These are phyloP conservation scores for Campoplex nolae DNA, from an alignment of 2,888 invertebrate genomes.

Conservation along the genomic window DNA sequence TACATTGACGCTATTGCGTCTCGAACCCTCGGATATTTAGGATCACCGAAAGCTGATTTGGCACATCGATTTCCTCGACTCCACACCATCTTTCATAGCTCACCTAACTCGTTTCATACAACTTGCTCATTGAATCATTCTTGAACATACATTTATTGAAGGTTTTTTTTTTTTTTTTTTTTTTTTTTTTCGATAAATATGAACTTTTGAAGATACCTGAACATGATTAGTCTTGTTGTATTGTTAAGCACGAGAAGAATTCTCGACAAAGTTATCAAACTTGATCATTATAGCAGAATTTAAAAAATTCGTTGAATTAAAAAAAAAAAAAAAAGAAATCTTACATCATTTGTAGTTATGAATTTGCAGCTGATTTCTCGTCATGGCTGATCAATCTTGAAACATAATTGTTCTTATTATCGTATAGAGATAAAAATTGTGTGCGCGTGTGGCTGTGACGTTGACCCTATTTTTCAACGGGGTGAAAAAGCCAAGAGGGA, in stretches of 20 bases:
- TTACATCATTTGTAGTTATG: background rate
- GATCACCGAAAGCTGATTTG: background rate
- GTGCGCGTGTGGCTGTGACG: conserved; percentile 42
- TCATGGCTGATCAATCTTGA: background rate
- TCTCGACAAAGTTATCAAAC: background rate
- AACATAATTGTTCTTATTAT: background rate
- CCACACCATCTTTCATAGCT: background rate
- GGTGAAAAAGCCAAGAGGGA: conserved; percentile 4
- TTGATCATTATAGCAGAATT: background rate
- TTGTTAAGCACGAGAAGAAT: background rate
- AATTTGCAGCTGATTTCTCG: background rate
- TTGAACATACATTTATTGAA: too few relatives aligned
- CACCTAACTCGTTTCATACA: background rate
- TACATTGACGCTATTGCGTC: background rate
- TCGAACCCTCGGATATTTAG: background rate
- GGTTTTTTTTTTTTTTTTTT: too few relatives aligned
- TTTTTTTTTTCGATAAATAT: too few relatives aligned
- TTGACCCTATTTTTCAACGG: conserved; percentile 26
- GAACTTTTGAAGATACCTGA: background rate
- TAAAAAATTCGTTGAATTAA: too few relatives aligned
- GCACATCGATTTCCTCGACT: background rate
- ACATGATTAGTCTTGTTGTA: background rate
- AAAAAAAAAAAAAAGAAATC: background rate
- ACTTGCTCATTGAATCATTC: too few relatives aligned
- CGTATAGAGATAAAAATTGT: background rate